Percentiles rank a stretch among this genome's conserved stretches.
Conservation (phyloP, 1,140 invertebrate species). For the Agrilus planipennis region DNA sequence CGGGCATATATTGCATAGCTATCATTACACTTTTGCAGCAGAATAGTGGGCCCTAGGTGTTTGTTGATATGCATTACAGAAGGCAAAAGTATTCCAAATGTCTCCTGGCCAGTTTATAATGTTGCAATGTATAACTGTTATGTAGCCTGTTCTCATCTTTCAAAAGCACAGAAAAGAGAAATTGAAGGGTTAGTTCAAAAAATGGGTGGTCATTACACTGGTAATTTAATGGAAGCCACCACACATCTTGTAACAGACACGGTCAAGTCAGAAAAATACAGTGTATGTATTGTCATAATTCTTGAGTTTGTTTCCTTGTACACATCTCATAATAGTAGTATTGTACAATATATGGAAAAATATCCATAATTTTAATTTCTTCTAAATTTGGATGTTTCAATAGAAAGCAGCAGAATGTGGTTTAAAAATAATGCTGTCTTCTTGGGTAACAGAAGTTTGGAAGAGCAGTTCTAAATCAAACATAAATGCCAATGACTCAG, state of each 20-base stretch:
- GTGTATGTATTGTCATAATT: conserved; percentile 46
- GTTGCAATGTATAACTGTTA: conserved; percentile 67
- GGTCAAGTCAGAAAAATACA: conserved; percentile 60
- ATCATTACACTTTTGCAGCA: conserved; percentile 35
- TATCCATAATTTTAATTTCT: conserved; percentile 7
- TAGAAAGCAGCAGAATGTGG: conserved; percentile 59
- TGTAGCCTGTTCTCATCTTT: conserved; percentile 60
- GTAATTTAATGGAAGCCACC: conserved; percentile 53
- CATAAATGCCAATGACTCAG: conserved; percentile 46
- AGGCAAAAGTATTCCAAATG: conserved; percentile 60
- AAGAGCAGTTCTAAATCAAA: conserved; percentile 48
- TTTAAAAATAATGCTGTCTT: conserved; percentile 61
- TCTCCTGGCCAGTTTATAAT: conserved; percentile 62
- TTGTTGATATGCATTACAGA: conserved; percentile 61
- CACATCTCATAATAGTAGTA: background rate
- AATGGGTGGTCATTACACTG: conserved; percentile 72
- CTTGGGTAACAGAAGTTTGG: conserved; percentile 76
- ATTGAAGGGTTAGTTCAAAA: conserved; percentile 58
- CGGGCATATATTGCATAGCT: background rate
- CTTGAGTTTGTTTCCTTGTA: conserved; percentile 6
- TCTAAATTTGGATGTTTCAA: conserved; percentile 16
- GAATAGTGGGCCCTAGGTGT: conserved; percentile 68
- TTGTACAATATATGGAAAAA: background rate
- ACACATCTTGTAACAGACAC: conserved; percentile 75
- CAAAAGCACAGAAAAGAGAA: conserved; percentile 48